Evolutionary conservation across 1,140 invertebrate genomes (phyloP).

Genomic region (Meloidogyne floridensis): DNA sequence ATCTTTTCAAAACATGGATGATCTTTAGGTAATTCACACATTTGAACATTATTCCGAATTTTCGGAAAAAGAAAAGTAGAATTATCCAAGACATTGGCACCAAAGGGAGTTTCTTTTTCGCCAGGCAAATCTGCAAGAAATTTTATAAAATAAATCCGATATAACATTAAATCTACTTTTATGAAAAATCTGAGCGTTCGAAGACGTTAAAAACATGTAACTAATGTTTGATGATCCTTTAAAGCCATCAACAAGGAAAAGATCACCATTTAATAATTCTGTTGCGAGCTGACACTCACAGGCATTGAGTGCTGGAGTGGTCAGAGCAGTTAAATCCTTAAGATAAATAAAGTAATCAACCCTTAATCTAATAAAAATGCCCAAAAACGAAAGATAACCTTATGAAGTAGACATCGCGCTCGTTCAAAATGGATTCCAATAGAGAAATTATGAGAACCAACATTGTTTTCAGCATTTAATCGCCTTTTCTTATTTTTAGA

Average conservation of each 20-base stretch:
- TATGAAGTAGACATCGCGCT: slow-evolving; percentile 36
- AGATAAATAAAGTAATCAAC: background rate
- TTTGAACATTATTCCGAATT: slow-evolving; percentile 20
- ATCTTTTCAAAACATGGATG: slow-evolving; percentile 32
- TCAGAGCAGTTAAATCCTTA: background rate
- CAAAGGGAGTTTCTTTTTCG: slow-evolving; percentile 28
- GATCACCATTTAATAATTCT: slow-evolving; percentile 35
- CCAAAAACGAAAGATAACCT: background rate
- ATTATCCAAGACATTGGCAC: slow-evolving; percentile 34
- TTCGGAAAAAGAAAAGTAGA: slow-evolving; percentile 3
- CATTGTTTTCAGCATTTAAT: background rate
- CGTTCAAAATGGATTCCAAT: slow-evolving; percentile 36
- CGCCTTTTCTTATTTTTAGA: slow-evolving; percentile 1
- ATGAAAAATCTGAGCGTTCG: slow-evolving; percentile 37
- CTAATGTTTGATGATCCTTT: slow-evolving; percentile 41
- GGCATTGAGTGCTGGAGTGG: background rate
- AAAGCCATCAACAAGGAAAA: slow-evolving; percentile 51
- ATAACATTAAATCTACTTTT: slow-evolving; percentile 35
- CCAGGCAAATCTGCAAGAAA: slow-evolving; percentile 40
- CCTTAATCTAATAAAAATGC: background rate
- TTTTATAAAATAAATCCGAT: background rate
- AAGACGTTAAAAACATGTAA: slow-evolving; percentile 48
- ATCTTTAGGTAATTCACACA: slow-evolving; percentile 37
- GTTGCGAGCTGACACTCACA: slow-evolving; percentile 9
- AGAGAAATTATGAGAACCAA: slow-evolving; percentile 38